Percentiles rank a stretch among this genome's conserved stretches.
Evolutionary conservation across 2,888 invertebrate genomes (phyloP).

Genomic region (Latrodectus hesperus): DNA sequence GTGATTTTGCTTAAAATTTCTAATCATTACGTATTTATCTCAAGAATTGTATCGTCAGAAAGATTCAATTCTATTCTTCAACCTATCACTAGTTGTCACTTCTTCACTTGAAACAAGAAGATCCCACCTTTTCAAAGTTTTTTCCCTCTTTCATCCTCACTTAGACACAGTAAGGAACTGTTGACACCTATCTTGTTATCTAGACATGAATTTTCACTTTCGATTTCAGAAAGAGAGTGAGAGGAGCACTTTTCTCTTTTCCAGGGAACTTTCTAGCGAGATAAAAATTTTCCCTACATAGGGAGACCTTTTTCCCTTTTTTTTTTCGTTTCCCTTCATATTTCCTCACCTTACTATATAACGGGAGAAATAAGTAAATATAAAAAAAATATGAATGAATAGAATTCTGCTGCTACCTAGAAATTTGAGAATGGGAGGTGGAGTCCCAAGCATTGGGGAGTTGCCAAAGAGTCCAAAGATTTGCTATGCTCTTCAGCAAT

Average conservation of each 20-base stretch:
- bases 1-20: too few relatives aligned
- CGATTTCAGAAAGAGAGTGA: neutral
- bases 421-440: slow-evolving; percentile 3
- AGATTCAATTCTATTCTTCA: too few relatives aligned
- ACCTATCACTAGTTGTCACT: neutral
- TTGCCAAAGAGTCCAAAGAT: neutral
- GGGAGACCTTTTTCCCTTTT: neutral
- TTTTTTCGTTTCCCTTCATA: neutral
- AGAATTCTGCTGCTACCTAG: neutral
- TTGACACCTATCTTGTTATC: slow-evolving; percentile 61
- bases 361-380: neutral
- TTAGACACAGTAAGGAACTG: slow-evolving; percentile 5
- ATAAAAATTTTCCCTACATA: neutral
- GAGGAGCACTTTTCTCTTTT: neutral
- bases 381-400: neutral
- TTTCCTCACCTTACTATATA: neutral
- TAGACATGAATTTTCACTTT: slow-evolving; percentile 63
- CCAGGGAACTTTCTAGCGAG: neutral
- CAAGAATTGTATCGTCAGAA: too few relatives aligned
- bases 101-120: neutral
- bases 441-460: neutral
- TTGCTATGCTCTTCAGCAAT: slow-evolving; percentile 1
- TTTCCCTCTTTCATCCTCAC: neutral
- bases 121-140: neutral
- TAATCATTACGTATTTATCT: too few relatives aligned